Base-by-base conservation (phyloP, 1,140 invertebrate genomes). In the Lethrus apterus region DNA sequence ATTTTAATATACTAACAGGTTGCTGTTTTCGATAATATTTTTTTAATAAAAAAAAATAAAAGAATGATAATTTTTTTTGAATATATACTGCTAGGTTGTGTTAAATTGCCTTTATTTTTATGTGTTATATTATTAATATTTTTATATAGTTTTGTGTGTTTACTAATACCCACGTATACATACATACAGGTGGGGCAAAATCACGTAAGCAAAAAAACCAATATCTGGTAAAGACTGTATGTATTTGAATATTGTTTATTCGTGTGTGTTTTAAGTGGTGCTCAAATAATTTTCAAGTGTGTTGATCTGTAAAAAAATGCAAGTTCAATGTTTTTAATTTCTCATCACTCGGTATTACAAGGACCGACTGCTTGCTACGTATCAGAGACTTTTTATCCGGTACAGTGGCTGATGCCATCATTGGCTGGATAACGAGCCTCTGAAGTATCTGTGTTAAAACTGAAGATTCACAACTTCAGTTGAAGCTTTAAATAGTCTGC, bases 131-230 rank as follows among this genome's bases (percentile, higher is more conserved):
- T 36, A 32, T 44, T 55, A 48, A 48, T 55, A 35, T 48, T 57
- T 51, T 57, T 56, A 49, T 51, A 41, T 52, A 55, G 52, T 60
- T 61, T 55, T 57, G 58, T 62, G 57, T 63, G 60, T 64, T 59
- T 65, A 66, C 64, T 66, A 66, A 66, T 66, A 62, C 63, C 63
- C 62, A 61, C 63, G 56, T 65, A 65, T 65, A 65, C 62, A 62
- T 65, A 65, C 59, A 65, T 63, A 64, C 63, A 66, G 64, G 64
- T 66, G 64, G 64, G 64, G 63, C 64, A 66, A 62, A 66, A 63
- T 66, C 64, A 66, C 63, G 64, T 66, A 66, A 66, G 64, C 64
- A 65, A 66, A 63, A 57, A 61, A 65, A 65, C 60, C 55, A 64
- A 59, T 65, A 63, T 64, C 60, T 65, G 64, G 64, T 66, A 64